Conservation (phyloP, 1,140 invertebrate species). For the Nomia melanderi region DNA sequence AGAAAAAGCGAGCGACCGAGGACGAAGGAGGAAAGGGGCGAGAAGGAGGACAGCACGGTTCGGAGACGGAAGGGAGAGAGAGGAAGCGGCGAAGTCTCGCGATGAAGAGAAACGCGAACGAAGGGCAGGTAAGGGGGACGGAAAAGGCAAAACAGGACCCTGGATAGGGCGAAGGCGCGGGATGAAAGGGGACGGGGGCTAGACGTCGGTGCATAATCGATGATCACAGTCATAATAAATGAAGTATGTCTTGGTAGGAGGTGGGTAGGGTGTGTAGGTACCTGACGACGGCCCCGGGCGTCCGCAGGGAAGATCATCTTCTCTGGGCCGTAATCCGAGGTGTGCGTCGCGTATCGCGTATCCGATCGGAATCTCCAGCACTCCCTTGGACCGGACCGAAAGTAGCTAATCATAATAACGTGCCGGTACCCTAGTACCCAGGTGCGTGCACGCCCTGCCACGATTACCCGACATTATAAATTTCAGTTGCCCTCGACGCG, state of each 20-base stretch:
- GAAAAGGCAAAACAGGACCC: slow-evolving; percentile 56
- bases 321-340: slow-evolving; percentile 77
- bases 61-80: slow-evolving; percentile 14
- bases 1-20: not conserved
- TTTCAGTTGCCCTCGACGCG: slow-evolving; percentile 71
- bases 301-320: slow-evolving; percentile 78
- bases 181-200: slow-evolving; percentile 13
- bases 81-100: too few species aligned
- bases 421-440: slow-evolving; percentile 72
- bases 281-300: slow-evolving; percentile 78
- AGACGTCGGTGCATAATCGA: slow-evolving; percentile 79
- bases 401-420: slow-evolving; percentile 79
- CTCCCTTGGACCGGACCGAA: slow-evolving; percentile 72
- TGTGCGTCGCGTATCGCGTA: slow-evolving; percentile 80
- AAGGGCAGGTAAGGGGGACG: not conserved
- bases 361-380: slow-evolving; percentile 77
- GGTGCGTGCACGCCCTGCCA: slow-evolving; percentile 71
- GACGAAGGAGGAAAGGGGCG: not conserved
- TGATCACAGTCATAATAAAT: slow-evolving; percentile 81
- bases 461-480: slow-evolving; percentile 75
- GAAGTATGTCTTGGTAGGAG: slow-evolving; percentile 78
- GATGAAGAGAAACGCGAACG: too few species aligned
- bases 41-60: not conserved
- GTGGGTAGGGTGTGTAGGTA: slow-evolving; percentile 74
- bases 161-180: slow-evolving; percentile 39